Evolutionary conservation across 2,888 invertebrate genomes (phyloP).

Genomic region (Platycnemis pennipes): DNA sequence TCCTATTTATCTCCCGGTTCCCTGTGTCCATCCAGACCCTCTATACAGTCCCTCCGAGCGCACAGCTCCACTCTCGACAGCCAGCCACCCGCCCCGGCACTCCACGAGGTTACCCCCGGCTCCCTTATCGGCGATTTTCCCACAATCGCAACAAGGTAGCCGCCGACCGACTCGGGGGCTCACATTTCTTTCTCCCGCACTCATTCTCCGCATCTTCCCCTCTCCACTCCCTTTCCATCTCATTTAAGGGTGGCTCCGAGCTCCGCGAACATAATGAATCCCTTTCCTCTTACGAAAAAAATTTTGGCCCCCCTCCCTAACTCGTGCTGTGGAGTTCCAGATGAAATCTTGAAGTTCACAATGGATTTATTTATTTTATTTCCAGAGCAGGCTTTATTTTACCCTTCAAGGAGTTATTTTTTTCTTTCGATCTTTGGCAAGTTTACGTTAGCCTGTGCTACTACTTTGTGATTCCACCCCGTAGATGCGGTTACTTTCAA

Average conservation of each 20-base stretch:
- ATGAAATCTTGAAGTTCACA: conserved; percentile 7
- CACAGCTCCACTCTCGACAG: neutral
- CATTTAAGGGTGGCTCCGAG: neutral
- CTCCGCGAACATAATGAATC: conserved; percentile 48
- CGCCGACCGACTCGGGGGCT: neutral
- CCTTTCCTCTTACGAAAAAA: neutral
- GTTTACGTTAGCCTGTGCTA: neutral
- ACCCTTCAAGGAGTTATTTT: neutral
- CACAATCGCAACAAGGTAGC: conserved; percentile 36
- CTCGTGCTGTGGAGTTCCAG: neutral
- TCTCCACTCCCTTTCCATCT: conserved; percentile 28
- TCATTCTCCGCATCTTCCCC: neutral
- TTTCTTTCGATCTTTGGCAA: neutral
- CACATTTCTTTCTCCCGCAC: neutral
- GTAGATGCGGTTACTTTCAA: too few species aligned
- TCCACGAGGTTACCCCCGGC: neutral
- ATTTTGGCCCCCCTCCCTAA: neutral
- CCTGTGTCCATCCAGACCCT: neutral
- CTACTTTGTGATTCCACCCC: neutral
- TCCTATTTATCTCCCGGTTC: neutral
- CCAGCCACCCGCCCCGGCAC: neutral
- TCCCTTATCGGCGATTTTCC: conserved; percentile 59
- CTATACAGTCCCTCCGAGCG: neutral
- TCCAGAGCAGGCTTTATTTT: neutral
- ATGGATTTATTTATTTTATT: neutral